These are phyloP conservation scores for Invenusta paracnida DNA, from an alignment of 2,888 invertebrate genomes.

Conservation along the genomic window DNA sequence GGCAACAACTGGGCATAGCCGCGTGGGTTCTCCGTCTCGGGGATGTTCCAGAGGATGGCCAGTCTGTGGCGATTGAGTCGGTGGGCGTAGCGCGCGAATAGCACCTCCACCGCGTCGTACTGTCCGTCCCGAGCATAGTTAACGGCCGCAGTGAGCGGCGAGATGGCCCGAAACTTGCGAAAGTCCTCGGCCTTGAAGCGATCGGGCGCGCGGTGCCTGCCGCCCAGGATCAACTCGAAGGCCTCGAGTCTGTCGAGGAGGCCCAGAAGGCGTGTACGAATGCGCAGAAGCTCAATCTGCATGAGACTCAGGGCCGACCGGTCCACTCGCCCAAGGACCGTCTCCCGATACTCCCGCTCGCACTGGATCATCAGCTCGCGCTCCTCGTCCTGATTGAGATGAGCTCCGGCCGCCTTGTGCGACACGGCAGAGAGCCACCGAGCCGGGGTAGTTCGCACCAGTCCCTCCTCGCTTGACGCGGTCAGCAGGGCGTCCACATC, in stretches of 20 bases:
- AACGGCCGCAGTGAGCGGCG: conserved; percentile 30
- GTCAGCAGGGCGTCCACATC: conserved; percentile 63
- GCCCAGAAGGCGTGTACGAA: conserved; percentile 68
- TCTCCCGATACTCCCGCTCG: neutral
- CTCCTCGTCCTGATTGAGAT: neutral
- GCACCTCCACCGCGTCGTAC: neutral
- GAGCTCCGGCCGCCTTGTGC: neutral
- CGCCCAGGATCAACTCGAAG: conserved; percentile 65
- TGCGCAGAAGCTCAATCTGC: conserved; percentile 68
- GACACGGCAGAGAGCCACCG: neutral
- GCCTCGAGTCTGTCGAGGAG: conserved; percentile 70
- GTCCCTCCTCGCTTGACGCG: neutral
- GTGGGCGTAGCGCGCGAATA: neutral
- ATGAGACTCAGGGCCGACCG: conserved; percentile 53
- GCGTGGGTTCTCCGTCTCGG: conserved; percentile 69
- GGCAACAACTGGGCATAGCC: neutral
- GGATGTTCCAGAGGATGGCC: conserved; percentile 68
- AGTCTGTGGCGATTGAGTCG: conserved; percentile 59
- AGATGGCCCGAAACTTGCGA: conserved; percentile 30
- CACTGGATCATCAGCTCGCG: neutral
- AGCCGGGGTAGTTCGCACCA: neutral
- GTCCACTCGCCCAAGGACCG: neutral
- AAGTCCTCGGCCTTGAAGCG: neutral
- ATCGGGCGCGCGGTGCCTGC: conserved; percentile 28
- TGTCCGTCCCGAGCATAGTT: conserved; percentile 35